Evolutionary conservation across 2,113 vertebrate genomes (phyloP).

Genomic region (Oryzias javanicus): DNA sequence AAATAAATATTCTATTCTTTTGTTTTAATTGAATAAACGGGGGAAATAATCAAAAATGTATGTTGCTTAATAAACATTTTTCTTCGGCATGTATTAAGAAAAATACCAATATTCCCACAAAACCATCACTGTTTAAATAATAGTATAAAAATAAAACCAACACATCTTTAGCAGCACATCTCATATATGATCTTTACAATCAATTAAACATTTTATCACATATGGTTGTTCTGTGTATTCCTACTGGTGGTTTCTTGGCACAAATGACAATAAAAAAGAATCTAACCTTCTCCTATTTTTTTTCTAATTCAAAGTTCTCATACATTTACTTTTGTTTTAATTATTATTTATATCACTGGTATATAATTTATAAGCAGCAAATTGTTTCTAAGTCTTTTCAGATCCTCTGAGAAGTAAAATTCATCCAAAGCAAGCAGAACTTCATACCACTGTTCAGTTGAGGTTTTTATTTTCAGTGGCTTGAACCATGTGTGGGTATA

Average conservation of each 20-base stretch:
- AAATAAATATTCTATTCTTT: neutral
- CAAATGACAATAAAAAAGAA: neutral
- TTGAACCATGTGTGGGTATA: too few species aligned
- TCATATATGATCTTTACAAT: neutral
- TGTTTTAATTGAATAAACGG: neutral
- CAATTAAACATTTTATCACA: neutral
- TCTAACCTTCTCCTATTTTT: neutral
- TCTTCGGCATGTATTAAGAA: constrained; percentile 23
- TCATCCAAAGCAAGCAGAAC: too few species aligned
- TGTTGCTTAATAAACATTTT: constrained; percentile 14
- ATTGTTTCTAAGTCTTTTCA: too few species aligned
- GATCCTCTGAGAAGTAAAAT: too few species aligned
- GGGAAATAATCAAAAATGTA: constrained; percentile 3
- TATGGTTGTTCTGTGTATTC: neutral
- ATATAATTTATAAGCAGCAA: too few species aligned
- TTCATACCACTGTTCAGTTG: too few species aligned
- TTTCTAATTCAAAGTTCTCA: neutral
- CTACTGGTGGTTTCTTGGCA: constrained; percentile 7
- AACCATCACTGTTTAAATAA: constrained; percentile 24
- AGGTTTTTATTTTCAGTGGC: too few species aligned
- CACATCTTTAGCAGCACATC: neutral
- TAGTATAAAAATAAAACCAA: neutral
- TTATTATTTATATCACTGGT: too few species aligned
- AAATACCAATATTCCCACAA: constrained; percentile 20
- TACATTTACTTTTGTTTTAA: neutral